Base-by-base conservation (phyloP, 2,797 vertebrate species). In the Antrozous pallidus region DNA sequence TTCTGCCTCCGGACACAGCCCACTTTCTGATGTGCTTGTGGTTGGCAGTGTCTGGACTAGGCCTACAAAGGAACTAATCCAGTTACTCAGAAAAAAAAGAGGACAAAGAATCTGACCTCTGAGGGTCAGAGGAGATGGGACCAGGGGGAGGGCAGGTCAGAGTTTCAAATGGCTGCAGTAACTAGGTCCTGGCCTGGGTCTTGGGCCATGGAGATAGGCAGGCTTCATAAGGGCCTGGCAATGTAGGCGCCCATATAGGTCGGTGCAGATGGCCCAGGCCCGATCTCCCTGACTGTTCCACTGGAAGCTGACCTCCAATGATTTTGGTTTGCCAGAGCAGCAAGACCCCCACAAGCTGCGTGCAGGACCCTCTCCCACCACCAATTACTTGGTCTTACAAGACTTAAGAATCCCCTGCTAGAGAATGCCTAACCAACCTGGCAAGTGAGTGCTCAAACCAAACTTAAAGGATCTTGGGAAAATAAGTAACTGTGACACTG, bases 401-500 rank as follows among this genome's bases (percentile, higher is more conserved):
- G 36, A 69, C 56, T 65, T 22, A 38, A 90, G 56, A 31, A 12
- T 45, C 3, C 38, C 58, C 33, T 31, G 17, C 33, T 75, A 42
- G 17, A 91, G 69, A 90, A 83, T 20, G 26, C 70, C 47, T 36
- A 49, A 33, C n/a, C 40, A 83, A 74, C 26, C n/a, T 51, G 40
- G 54, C 73, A 58, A 51, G n/a, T 33, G 71, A 95, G 33, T 26
- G 13, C 56, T 79, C 1, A 20, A 73, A 40, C 47, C 47, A 56
- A 75, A 89, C 47, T 31, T 88, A 78, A 78, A 6, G 26, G 47
- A 33, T 22, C 70, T 89, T 78, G 67, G n/a, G 26, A 58, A 92
- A 88, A 78, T 78, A 88, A 78, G 54, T 65, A 38, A 91, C 40
- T 40, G 40, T 89, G 74, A 75, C 33, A 33, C 6, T 79, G 56